These are phyloP conservation scores for Steatornis caripensis DNA, from an alignment of 2,113 vertebrate genomes.

Conservation along the genomic window DNA sequence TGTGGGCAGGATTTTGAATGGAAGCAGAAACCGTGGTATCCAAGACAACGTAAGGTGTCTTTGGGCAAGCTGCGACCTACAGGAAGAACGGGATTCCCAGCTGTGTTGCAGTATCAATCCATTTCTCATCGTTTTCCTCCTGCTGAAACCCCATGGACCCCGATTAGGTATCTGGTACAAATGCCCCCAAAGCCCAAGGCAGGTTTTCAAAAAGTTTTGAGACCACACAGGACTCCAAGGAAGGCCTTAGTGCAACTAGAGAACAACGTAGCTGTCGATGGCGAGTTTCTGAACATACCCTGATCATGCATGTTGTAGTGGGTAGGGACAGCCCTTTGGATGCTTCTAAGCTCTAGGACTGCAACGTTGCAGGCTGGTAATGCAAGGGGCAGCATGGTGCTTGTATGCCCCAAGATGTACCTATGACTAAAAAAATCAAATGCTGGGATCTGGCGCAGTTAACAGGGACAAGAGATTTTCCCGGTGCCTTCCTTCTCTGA, in stretches of 20 bases:
- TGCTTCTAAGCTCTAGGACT: neutral
- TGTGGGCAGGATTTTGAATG: neutral
- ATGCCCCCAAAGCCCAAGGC: neutral
- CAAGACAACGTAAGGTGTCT: slow-evolving; percentile 5
- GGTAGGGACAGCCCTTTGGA: neutral
- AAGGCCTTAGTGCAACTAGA: neutral
- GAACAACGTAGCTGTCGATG: neutral
- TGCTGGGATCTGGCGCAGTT: neutral
- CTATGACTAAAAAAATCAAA: neutral
- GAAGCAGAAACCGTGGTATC: neutral
- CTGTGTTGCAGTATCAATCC: neutral
- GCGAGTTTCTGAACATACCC: neutral
- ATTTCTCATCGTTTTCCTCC: neutral
- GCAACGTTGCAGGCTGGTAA: neutral
- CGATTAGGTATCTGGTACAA: neutral
- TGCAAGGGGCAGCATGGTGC: neutral
- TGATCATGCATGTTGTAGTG: neutral
- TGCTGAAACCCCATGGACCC: neutral
- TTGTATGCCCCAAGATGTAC: neutral
- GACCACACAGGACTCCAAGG: neutral
- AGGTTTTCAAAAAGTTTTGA: neutral
- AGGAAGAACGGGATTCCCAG: neutral
- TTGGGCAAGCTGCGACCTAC: neutral
- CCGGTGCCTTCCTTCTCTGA: neutral
- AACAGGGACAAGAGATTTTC: neutral